A percentile compares a stretch with the other conserved stretches of the same genome.
These are phyloP conservation scores for Tanytarsus gracilentus DNA, from an alignment of 2,888 invertebrate genomes.

Conservation along the genomic window DNA sequence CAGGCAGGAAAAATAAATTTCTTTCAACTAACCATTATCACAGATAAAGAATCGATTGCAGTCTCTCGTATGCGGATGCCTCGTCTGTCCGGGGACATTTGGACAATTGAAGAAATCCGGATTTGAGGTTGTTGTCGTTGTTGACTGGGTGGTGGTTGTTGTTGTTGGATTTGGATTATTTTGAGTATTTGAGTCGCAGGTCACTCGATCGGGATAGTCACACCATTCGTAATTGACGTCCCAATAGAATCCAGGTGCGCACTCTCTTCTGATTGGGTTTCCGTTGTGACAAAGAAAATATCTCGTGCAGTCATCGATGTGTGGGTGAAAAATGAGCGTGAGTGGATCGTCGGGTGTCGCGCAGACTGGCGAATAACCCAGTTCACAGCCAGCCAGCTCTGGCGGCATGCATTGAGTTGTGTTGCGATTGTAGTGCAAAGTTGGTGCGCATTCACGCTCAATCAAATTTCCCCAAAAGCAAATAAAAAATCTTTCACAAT, in stretches of 20 bases:
- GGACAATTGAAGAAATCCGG: background rate
- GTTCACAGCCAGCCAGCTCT: background rate
- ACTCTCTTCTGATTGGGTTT: constrained; percentile 3
- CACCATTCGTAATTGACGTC: constrained; percentile 19
- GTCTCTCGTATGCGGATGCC: background rate
- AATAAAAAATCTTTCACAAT: background rate
- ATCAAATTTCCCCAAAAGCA: constrained; percentile 1
- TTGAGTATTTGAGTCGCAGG: background rate
- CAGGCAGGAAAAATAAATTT: too few species aligned
- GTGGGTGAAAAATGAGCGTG: background rate
- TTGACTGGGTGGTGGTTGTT: background rate
- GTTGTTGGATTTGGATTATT: constrained; percentile 18
- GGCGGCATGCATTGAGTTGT: constrained; percentile 4
- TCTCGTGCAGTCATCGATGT: background rate
- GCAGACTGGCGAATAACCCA: background rate
- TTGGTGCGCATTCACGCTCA: background rate
- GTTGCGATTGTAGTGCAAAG: background rate
- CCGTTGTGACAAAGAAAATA: background rate
- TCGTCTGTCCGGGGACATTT: background rate
- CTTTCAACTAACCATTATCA: too few species aligned
- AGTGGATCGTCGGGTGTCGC: background rate
- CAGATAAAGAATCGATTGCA: background rate
- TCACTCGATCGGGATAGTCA: background rate
- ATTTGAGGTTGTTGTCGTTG: background rate
- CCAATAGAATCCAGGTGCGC: background rate